phyloP scores from a whole-genome alignment of 2,113 vertebrate genomes.

The Phaethon lepturus region DNA sequence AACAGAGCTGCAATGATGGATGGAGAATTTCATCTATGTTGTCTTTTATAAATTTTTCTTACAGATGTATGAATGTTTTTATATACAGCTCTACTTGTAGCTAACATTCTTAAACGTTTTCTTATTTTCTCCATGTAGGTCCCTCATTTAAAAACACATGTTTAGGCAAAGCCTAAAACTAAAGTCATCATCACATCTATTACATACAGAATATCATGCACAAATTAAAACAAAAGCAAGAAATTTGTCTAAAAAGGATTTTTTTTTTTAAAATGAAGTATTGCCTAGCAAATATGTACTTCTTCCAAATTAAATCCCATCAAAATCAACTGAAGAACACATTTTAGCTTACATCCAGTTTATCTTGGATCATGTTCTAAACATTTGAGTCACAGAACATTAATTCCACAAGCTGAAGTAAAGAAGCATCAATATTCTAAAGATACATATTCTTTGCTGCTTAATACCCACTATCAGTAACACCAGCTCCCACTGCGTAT shows the following conservation, averaged over 20 bases:
- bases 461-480: neutral
- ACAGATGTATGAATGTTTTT: neutral
- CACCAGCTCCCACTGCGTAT: neutral
- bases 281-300: neutral
- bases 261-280: neutral
- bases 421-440: neutral
- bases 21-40: neutral
- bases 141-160: rapidly evolving
- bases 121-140: neutral
- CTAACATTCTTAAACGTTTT: neutral
- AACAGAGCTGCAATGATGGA: neutral
- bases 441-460: neutral
- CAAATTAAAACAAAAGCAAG: neutral
- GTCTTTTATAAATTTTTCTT: neutral
- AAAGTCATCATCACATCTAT: neutral
- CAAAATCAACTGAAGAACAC: neutral
- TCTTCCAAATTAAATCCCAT: neutral
- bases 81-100: neutral
- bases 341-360: neutral
- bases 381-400: neutral
- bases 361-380: neutral
- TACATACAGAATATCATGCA: neutral
- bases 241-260: neutral
- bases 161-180: neutral
- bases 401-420: neutral